A percentile compares a stretch with the other conserved stretches of the same genome.
phyloP scores from a whole-genome alignment of 2,888 invertebrate species.

The Lithosia quadra region DNA sequence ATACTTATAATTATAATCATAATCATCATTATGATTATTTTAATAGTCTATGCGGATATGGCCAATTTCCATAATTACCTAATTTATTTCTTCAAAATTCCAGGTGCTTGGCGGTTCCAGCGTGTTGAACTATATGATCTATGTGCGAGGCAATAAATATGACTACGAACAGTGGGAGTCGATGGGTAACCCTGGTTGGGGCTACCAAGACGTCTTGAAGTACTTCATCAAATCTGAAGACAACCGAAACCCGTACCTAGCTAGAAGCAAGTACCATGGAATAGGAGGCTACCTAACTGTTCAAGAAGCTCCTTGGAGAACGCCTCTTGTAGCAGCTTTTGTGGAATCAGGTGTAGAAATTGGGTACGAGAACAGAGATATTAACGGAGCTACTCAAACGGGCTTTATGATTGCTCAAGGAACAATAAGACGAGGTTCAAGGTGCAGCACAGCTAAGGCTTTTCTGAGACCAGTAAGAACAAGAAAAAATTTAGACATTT shows the following conservation, averaged over 20 bases:
- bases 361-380: constrained; percentile 94
- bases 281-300: constrained; percentile 92
- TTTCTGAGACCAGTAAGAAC: constrained; percentile 92
- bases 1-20: too few relatives aligned
- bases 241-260: constrained; percentile 94
- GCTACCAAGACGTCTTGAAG: constrained; percentile 92
- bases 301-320: constrained; percentile 94
- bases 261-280: constrained; percentile 90
- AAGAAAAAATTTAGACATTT: constrained; percentile 92
- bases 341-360: constrained; percentile 93
- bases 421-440: constrained; percentile 91
- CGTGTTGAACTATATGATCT: constrained; percentile 96
- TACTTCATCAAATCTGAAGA: constrained; percentile 97
- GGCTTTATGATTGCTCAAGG: constrained; percentile 95
- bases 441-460: constrained; percentile 96
- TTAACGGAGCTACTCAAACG: constrained; percentile 93
- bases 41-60: too few relatives aligned
- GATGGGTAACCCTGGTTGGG: constrained; percentile 96
- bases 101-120: constrained; percentile 95
- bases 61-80: not conserved
- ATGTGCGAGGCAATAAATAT: constrained; percentile 93
- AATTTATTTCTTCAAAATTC: constrained; percentile 43
- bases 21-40: too few relatives aligned
- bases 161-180: constrained; percentile 97
- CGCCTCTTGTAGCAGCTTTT: constrained; percentile 93